A percentile compares a stretch with the other conserved stretches of the same genome.
Conservation (phyloP, 1,140 invertebrate species). For the Chironomus striatipennis region DNA sequence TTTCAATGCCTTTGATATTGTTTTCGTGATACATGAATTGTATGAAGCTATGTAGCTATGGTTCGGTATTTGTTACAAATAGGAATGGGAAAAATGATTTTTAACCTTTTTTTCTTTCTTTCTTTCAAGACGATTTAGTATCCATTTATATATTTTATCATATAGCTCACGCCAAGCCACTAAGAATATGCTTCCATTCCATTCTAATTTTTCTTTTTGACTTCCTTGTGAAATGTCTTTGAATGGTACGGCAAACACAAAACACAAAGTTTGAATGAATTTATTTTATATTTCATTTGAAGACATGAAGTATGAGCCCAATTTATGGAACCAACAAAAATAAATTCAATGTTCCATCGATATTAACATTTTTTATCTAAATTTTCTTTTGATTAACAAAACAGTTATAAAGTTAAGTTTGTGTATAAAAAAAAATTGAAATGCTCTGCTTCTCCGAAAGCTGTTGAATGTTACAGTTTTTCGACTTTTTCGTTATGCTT, state of each 20-base stretch:
- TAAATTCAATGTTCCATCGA: constrained; percentile 13
- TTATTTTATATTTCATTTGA: no score
- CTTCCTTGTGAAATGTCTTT: not conserved
- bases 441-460: not conserved
- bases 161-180: not conserved
- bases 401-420: constrained; percentile 10
- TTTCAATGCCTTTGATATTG: constrained; percentile 11
- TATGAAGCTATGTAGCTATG: no score
- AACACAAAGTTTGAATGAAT: not conserved
- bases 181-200: not conserved
- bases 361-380: constrained; percentile 9
- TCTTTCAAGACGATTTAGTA: not conserved
- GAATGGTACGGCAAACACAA: constrained; percentile 5
- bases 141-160: not conserved
- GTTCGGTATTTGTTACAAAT: no score
- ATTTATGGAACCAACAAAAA: not conserved
- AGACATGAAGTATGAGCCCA: not conserved
- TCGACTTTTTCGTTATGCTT: constrained; percentile 15
- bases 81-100: no score
- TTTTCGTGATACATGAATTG: not conserved
- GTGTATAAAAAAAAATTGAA: not conserved
- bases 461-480: constrained; percentile 19
- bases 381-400: constrained; percentile 1
- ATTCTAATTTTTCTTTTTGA: not conserved
- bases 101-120: no score